Evolutionary conservation across 1,140 invertebrate species (phyloP), one percentile per base, ranked within the genome.

Genomic region (Lepidurus packardi): DNA sequence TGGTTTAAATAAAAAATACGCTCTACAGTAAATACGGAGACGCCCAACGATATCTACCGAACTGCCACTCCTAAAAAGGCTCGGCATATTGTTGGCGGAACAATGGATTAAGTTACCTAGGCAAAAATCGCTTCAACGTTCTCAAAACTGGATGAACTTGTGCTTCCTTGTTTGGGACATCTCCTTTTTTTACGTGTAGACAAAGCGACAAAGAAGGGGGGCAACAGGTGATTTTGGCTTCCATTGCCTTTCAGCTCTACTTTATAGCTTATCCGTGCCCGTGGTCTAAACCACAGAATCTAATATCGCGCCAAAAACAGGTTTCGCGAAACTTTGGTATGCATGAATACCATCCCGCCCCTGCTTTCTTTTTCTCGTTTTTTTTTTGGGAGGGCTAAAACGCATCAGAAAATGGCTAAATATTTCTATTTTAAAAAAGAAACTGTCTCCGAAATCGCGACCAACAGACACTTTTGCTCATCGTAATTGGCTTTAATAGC

Each of bases 1-100:
- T 13, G 16, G 53, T 65, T n/a, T 7, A 21, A 65, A 65, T 21
- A 65, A 65, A 65, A n/a, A 65, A 13, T 21, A 65, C n/a, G 21
- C 53, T 65, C 0, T 65, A 65, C 53, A 65, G n/a, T 65, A 65
- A 65, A 65, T 65, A 65, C 53, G 53, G 53, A 65, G 53, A 65
- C 53, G 53, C 53, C 53, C 53, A 65, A 65, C 53, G 53, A 65
- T 65, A 65, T 65, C 53, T 65, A 65, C 53, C 53, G 53, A 65
- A 65, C 53, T 65, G 53, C 53, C 53, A 65, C 53, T 65, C 53
- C 53, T 65, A 65, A 65, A 65, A 65, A 65, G 53, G 53, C 16
- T n/a, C 21, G 16, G 53, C 53, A 65, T n/a, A 65, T 65, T 65
- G 53, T 65, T 21, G 16, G 53, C 13, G 16, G 53, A 65, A 65